Conservation (phyloP, 1,140 invertebrate genomes). For the Condylostylus longicornis region DNA sequence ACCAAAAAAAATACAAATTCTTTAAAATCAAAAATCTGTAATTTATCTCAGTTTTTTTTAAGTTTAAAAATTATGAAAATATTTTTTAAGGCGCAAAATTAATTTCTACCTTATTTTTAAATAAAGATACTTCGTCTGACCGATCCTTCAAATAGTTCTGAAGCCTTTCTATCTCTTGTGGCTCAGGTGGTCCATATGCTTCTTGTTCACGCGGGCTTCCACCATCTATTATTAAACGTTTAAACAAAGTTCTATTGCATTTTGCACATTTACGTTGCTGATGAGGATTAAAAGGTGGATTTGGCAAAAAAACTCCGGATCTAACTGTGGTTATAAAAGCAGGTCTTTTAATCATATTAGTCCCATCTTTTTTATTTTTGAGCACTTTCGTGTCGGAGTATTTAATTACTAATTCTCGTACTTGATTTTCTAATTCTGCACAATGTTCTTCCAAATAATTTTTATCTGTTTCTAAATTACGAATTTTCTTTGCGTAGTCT, state of each 20-base stretch:
- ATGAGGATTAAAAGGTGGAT: conserved; percentile 4
- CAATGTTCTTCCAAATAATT: conserved; percentile 24
- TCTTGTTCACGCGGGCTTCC: too few species aligned
- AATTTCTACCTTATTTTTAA: conserved; percentile 19
- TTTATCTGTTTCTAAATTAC: conserved; percentile 22
- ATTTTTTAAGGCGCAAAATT: too few species aligned
- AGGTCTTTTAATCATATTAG: neutral
- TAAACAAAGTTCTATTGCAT: conserved; percentile 22
- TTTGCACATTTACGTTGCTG: conserved; percentile 19
- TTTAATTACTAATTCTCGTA: conserved; percentile 16
- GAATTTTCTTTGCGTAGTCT: conserved; percentile 18
- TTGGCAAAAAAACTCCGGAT: conserved; percentile 17
- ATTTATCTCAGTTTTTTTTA: too few species aligned
- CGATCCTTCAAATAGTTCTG: conserved; percentile 16
- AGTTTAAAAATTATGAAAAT: too few species aligned
- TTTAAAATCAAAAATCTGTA: too few species aligned
- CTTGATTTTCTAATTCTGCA: conserved; percentile 17
- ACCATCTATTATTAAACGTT: too few species aligned
- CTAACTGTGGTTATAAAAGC: conserved; percentile 26
- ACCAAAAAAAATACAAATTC: too few species aligned
- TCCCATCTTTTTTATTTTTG: conserved; percentile 4
- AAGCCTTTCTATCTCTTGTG: conserved; percentile 18
- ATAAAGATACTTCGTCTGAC: conserved; percentile 20
- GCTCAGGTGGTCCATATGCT: too few species aligned
- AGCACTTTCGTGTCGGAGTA: neutral